phyloP scores from a whole-genome alignment of 2,888 invertebrate genomes.

The Tetropium fuscum region DNA sequence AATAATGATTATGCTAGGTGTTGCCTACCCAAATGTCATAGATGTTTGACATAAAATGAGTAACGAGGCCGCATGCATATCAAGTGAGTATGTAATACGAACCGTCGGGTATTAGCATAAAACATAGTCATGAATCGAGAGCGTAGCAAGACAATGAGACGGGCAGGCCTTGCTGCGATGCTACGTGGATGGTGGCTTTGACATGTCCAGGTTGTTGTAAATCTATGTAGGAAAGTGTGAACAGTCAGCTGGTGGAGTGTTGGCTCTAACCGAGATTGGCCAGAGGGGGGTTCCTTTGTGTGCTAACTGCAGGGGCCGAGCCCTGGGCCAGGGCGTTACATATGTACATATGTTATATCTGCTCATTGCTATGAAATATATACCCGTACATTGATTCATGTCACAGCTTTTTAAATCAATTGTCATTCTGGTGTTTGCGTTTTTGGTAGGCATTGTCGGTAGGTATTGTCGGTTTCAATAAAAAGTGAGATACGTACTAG shows the following conservation, averaged over 20 bases:
- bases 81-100: slow-evolving; percentile 4
- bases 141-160: slow-evolving; percentile 31
- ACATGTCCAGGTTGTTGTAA: slow-evolving; percentile 29
- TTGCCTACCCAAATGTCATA: too few relatives aligned
- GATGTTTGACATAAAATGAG: too few relatives aligned
- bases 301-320: slow-evolving; percentile 62
- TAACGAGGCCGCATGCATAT: slow-evolving; percentile 13
- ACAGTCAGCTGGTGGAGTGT: slow-evolving; percentile 58
- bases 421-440: too few relatives aligned
- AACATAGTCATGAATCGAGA: slow-evolving; percentile 28
- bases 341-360: slow-evolving; percentile 32
- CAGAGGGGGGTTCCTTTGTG: slow-evolving; percentile 61
- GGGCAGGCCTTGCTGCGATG: slow-evolving; percentile 25
- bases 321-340: slow-evolving; percentile 60
- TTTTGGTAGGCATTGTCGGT: too few relatives aligned
- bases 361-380: slow-evolving; percentile 4
- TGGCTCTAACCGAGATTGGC: slow-evolving; percentile 56
- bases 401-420: neutral
- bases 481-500: neutral
- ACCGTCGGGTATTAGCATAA: slow-evolving; percentile 30
- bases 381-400: neutral
- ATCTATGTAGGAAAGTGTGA: slow-evolving; percentile 53
- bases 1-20: too few relatives aligned
- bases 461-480: neutral
- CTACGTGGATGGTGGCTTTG: slow-evolving; percentile 18